These are phyloP conservation scores for Thermophis baileyi DNA, from an alignment of 2,113 vertebrate species.

Conservation along the genomic window DNA sequence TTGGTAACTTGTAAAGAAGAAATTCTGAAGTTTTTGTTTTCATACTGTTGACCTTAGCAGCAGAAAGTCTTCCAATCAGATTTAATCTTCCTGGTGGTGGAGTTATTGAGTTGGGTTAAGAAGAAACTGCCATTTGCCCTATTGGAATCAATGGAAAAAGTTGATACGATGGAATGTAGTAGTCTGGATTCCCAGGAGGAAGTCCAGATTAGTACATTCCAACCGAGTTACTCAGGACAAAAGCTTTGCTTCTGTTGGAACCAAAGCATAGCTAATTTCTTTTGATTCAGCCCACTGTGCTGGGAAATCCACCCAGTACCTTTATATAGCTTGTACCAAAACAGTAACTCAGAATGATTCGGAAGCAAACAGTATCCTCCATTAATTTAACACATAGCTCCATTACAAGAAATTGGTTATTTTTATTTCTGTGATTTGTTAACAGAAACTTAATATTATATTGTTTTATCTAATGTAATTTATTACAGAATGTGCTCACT, in stretches of 20 bases:
- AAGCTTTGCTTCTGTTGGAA: background rate
- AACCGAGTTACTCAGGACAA: background rate
- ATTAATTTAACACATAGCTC: background rate
- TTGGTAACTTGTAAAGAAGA: background rate
- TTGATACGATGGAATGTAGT: background rate
- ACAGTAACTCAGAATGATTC: background rate
- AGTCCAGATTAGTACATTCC: background rate
- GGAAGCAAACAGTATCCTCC: background rate
- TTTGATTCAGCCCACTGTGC: background rate
- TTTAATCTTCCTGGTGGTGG: background rate
- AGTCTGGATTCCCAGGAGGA: background rate
- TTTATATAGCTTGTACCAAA: background rate
- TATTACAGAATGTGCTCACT: conserved; percentile 92
- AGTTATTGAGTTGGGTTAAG: background rate
- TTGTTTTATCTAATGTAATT: background rate
- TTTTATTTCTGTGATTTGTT: background rate
- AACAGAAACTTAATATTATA: conserved; percentile 13
- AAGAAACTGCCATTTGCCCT: background rate
- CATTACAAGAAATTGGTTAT: background rate
- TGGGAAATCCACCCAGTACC: background rate
- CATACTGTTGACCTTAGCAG: background rate
- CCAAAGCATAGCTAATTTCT: background rate
- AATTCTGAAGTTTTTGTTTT: background rate
- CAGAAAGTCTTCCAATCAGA: background rate
- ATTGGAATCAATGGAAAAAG: background rate